Percentiles rank a stretch among this genome's conserved stretches.
Conservation (phyloP, 2,888 invertebrate genomes). For the Platynereis dumerilii region DNA sequence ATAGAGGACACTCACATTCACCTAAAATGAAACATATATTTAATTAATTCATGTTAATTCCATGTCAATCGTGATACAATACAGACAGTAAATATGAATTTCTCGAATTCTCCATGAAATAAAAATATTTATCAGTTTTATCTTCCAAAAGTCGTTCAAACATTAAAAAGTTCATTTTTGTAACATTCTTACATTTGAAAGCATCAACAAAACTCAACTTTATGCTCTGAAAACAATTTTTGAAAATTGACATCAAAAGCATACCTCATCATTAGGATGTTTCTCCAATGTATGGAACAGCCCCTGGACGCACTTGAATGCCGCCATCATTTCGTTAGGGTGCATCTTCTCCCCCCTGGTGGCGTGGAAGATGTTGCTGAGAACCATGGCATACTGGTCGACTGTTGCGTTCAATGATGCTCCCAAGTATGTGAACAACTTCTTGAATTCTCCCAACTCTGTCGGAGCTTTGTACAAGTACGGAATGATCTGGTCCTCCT, state of each 20-base stretch:
- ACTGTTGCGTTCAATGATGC: constrained; percentile 37
- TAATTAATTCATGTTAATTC: background rate
- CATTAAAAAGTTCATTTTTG: too few species aligned
- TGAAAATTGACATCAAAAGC: background rate
- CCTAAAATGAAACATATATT: background rate
- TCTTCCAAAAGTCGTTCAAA: too few species aligned
- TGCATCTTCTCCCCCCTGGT: constrained; percentile 39
- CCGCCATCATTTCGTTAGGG: constrained; percentile 40
- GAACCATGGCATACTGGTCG: constrained; percentile 41
- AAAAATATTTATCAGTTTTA: too few species aligned
- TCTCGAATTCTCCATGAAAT: too few species aligned
- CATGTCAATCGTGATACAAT: too few species aligned
- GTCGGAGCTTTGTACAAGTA: constrained; percentile 41
- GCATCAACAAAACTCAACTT: too few species aligned
- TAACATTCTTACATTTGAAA: too few species aligned
- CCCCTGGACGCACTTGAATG: constrained; percentile 41
- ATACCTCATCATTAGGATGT: constrained; percentile 27
- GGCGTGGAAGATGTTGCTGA: constrained; percentile 35
- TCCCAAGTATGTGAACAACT: constrained; percentile 39
- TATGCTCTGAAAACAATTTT: too few species aligned
- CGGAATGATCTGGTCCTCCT: constrained; percentile 43
- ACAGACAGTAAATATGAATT: too few species aligned
- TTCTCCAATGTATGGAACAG: constrained; percentile 37
- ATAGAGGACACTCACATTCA: background rate
- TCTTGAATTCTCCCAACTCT: constrained; percentile 42